Evolutionary conservation across 2,113 vertebrate species (phyloP).

Genomic region (Prunella fulvescens): DNA sequence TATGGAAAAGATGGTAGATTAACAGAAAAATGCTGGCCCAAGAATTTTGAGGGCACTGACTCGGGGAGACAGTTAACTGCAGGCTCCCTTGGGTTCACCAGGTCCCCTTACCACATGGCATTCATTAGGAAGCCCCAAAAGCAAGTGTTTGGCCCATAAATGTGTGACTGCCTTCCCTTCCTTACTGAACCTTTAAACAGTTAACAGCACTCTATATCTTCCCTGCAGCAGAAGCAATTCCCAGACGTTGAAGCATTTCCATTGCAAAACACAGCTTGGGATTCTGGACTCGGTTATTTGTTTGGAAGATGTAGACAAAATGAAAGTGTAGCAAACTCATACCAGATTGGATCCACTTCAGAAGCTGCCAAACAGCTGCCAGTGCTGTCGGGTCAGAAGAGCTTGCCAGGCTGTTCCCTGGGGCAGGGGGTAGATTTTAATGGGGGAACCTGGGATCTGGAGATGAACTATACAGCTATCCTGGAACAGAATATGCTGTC

Average conservation of each 20-base stretch:
- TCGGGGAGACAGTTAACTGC: not conserved
- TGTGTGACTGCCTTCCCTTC: not conserved
- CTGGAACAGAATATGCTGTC: slow-evolving; percentile 50
- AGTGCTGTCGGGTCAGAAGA: slow-evolving; percentile 56
- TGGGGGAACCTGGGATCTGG: slow-evolving; percentile 43
- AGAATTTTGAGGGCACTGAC: not conserved
- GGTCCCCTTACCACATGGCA: not conserved
- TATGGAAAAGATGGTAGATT: not conserved
- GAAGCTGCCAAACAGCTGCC: slow-evolving; percentile 72
- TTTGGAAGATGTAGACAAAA: slow-evolving; percentile 66
- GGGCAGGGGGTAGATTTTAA: slow-evolving; percentile 45
- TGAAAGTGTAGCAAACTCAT: slow-evolving; percentile 72
- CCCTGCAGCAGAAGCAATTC: slow-evolving; percentile 56
- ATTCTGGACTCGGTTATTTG: slow-evolving; percentile 61
- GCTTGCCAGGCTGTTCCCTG: slow-evolving; percentile 61
- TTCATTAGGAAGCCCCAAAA: not conserved
- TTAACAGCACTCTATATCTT: slow-evolving; percentile 26
- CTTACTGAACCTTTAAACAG: slow-evolving; percentile 23
- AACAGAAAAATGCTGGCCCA: not conserved
- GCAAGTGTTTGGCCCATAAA: not conserved
- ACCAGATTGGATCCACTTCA: slow-evolving; percentile 69
- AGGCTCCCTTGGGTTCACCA: not conserved
- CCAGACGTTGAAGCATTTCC: slow-evolving; percentile 63
- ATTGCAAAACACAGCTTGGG: slow-evolving; percentile 68
- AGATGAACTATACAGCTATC: slow-evolving; percentile 19